A percentile compares a stretch with the other conserved stretches of the same genome.
Conservation (phyloP, 2,113 vertebrate species). For the Chaetura pelagica region DNA sequence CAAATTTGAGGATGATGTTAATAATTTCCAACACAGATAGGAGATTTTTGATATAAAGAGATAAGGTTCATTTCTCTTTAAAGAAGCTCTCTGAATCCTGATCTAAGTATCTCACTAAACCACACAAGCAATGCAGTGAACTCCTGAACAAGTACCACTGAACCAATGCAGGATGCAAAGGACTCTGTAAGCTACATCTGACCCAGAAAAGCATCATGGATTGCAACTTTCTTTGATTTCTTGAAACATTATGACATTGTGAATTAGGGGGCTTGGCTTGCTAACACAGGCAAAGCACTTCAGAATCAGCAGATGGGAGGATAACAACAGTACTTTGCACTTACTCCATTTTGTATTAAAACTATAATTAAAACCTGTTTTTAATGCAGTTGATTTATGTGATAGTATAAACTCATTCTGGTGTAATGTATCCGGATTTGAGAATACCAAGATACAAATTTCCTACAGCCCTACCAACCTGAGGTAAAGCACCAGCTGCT, state of each 20-base stretch:
- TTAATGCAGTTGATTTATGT: background rate
- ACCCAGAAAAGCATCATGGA: background rate
- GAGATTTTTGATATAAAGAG: background rate
- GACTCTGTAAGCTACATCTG: background rate
- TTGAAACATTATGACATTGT: background rate
- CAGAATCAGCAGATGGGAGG: background rate
- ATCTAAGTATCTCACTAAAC: background rate
- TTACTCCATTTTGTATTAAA: background rate
- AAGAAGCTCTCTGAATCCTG: background rate
- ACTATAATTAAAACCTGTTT: background rate
- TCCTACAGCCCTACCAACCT: too few relatives aligned
- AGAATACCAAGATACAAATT: too few relatives aligned
- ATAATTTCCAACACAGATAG: background rate
- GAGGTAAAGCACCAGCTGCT: too few relatives aligned
- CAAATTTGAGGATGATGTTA: background rate
- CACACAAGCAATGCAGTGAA: background rate
- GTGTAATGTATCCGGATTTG: background rate
- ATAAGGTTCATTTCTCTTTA: background rate
- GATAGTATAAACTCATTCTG: background rate
- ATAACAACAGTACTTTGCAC: background rate
- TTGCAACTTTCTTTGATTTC: background rate
- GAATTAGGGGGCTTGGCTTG: background rate
- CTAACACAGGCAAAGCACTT: background rate
- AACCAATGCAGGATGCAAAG: background rate
- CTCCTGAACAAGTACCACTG: background rate